Evolutionary conservation across 2,888 invertebrate species (phyloP).

Genomic region (Nezara viridula): DNA sequence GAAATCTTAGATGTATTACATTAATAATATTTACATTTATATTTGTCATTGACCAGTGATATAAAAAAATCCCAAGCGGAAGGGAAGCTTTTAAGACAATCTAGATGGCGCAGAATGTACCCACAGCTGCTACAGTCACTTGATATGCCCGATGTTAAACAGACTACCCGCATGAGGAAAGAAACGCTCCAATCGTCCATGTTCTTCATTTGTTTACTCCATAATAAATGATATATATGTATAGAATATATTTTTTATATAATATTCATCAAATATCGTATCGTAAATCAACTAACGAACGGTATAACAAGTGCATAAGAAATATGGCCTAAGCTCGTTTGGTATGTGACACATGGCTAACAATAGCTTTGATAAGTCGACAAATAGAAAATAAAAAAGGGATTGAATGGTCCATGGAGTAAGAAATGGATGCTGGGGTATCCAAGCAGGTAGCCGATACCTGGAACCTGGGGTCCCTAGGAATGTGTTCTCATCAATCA

Average conservation of each 20-base stretch:
- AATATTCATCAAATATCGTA: background rate
- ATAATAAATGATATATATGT: background rate
- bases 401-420: background rate
- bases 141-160: slow-evolving; percentile 29
- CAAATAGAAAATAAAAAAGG: slow-evolving; percentile 32
- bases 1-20: too few relatives aligned
- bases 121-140: slow-evolving; percentile 31
- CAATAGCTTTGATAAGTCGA: slow-evolving; percentile 1
- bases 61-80: background rate
- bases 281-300: background rate
- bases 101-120: slow-evolving; percentile 5
- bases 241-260: background rate
- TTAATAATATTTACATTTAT: background rate
- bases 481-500: slow-evolving; percentile 34
- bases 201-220: background rate
- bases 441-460: background rate
- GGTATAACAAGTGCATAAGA: background rate
- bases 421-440: slow-evolving; percentile 25
- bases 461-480: background rate
- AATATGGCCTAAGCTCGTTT: background rate
- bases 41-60: background rate
- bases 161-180: slow-evolving; percentile 20
- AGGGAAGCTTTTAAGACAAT: background rate
- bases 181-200: background rate
- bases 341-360: slow-evolving; percentile 21